Percentiles rank a stretch among this genome's conserved stretches.
Evolutionary conservation across 2,113 vertebrate species (phyloP).

Genomic region (Triplophysa rosa): DNA sequence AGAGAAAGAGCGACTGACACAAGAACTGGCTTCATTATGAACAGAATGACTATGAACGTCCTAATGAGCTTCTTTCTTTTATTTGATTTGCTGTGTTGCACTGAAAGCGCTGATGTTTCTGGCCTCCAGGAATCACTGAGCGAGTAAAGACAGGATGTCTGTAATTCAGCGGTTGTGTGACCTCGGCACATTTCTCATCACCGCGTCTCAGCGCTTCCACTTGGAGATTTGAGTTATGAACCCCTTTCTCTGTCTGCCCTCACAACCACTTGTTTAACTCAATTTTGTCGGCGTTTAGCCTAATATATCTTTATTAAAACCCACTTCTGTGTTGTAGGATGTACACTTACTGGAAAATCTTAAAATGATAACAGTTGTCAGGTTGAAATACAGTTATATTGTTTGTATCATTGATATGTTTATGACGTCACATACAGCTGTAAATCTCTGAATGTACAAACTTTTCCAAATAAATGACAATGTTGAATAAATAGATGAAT

Average conservation of each 20-base stretch:
- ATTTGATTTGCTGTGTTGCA: background rate
- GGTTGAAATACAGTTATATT: background rate
- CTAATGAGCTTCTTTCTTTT: background rate
- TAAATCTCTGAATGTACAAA: constrained; percentile 35
- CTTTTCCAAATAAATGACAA: background rate
- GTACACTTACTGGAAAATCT: background rate
- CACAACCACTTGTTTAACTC: background rate
- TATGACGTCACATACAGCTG: background rate
- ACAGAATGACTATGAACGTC: constrained; percentile 37
- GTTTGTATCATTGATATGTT: too few species aligned
- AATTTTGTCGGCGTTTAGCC: background rate
- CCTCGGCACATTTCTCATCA: background rate
- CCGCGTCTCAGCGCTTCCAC: background rate
- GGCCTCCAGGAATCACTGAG: background rate
- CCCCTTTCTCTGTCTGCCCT: background rate
- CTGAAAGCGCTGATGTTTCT: constrained; percentile 12
- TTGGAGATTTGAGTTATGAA: background rate
- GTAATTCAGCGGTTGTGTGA: background rate
- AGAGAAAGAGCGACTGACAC: constrained; percentile 86
- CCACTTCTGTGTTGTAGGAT: background rate
- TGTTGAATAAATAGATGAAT: constrained; percentile 22
- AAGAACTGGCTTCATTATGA: constrained; percentile 82
- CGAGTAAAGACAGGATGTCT: background rate
- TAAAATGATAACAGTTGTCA: background rate
- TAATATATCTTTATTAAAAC: background rate